phyloP scores from a whole-genome alignment of 2,888 invertebrate genomes.

The Drosophila testacea region DNA sequence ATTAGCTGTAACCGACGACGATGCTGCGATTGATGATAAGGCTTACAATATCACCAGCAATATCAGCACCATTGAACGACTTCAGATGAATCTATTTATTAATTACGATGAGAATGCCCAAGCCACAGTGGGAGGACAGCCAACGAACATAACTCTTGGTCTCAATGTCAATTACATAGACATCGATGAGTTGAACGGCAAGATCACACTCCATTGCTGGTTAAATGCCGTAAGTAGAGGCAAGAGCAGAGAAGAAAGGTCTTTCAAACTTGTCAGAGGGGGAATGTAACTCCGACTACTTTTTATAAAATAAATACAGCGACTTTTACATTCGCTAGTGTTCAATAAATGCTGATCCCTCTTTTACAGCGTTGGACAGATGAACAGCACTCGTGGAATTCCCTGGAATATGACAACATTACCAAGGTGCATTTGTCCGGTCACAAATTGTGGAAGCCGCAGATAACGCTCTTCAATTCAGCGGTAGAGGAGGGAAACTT shows the following conservation, averaged over 20 bases:
- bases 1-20: conserved; percentile 21
- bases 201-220: conserved; percentile 88
- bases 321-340: not conserved
- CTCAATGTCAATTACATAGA: conserved; percentile 89
- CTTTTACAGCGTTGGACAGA: conserved; percentile 89
- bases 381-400: conserved; percentile 90
- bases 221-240: conserved; percentile 87
- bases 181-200: conserved; percentile 88
- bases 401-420: conserved; percentile 88
- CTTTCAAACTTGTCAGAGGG: too few species aligned
- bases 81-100: conserved; percentile 85
- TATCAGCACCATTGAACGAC: conserved; percentile 66
- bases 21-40: conserved; percentile 11
- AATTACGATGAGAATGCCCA: conserved; percentile 85
- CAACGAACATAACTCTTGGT: conserved; percentile 84
- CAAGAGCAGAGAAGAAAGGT: too few species aligned
- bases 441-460: conserved; percentile 92
- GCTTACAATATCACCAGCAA: conserved; percentile 63
- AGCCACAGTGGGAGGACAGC: conserved; percentile 76
- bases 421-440: conserved; percentile 87
- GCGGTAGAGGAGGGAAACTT: conserved; percentile 87
- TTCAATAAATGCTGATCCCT: not conserved
- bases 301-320: not conserved
- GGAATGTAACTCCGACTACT: too few species aligned
- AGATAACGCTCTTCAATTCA: conserved; percentile 89